Evolutionary conservation across 2,888 invertebrate species (phyloP).

Genomic region (Nemotelus pantherinus): DNA sequence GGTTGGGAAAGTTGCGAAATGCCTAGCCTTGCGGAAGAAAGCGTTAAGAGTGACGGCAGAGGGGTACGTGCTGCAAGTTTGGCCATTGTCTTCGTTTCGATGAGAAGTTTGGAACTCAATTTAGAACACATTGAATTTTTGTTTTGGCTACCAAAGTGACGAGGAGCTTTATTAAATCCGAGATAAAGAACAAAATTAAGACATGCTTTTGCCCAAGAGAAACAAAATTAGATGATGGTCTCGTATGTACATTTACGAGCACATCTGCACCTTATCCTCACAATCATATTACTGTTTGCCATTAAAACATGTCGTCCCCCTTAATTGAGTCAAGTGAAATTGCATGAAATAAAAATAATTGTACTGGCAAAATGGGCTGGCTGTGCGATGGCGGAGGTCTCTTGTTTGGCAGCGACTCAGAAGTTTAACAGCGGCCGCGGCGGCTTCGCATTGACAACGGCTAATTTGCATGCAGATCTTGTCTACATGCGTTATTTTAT

Average conservation of each 20-base stretch:
- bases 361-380: slow-evolving; percentile 18
- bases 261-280: no score
- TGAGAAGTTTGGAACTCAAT: no score
- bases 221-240: no score
- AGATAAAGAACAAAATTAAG: no score
- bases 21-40: not conserved
- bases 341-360: slow-evolving; percentile 8
- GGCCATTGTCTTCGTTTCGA: not conserved
- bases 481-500: slow-evolving; percentile 41
- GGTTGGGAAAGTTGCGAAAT: slow-evolving; percentile 30
- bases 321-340: slow-evolving; percentile 25
- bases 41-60: slow-evolving; percentile 6
- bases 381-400: slow-evolving; percentile 12
- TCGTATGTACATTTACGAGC: no score
- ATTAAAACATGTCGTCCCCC: not conserved
- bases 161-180: no score
- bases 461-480: slow-evolving; percentile 41
- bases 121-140: no score
- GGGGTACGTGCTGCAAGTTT: not conserved
- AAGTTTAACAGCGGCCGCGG: slow-evolving; percentile 28
- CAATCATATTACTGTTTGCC: no score
- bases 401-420: slow-evolving; percentile 27
- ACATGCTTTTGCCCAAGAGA: no score
- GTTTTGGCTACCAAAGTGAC: no score
- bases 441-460: slow-evolving; percentile 40